A percentile compares a stretch with the other conserved stretches of the same genome.
Conservation (phyloP, 2,113 vertebrate genomes). For the Salvator merianae region DNA sequence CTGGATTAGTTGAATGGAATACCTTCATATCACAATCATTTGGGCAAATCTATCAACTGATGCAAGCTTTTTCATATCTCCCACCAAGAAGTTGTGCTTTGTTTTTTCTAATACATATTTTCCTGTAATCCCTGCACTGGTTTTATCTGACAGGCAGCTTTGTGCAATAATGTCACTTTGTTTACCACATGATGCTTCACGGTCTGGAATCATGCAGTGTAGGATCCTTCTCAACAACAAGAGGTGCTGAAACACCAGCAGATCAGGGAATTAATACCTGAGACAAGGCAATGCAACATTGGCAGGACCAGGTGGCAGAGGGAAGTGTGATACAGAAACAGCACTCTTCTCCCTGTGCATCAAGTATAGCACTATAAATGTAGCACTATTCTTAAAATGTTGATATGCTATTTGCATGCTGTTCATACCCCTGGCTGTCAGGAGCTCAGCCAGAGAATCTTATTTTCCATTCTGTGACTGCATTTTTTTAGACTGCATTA, state of each 20-base stretch:
- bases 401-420: no score
- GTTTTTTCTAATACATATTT: neutral
- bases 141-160: neutral
- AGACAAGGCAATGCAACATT: neutral
- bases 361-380: no score
- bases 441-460: no score
- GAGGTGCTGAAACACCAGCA: neutral
- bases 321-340: no score
- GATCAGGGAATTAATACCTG: neutral
- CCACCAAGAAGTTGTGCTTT: neutral
- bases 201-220: neutral
- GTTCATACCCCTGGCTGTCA: no score
- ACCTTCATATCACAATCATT: neutral
- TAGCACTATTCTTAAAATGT: no score
- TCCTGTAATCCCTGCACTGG: neutral
- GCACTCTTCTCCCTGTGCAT: no score
- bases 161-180: neutral
- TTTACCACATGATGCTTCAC: neutral
- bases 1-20: neutral
- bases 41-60: neutral
- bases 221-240: neutral
- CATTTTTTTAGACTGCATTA: no score
- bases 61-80: neutral
- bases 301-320: neutral
- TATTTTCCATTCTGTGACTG: no score